Evolutionary conservation across 2,113 vertebrate genomes (phyloP).

Genomic region (Petromus typicus): DNA sequence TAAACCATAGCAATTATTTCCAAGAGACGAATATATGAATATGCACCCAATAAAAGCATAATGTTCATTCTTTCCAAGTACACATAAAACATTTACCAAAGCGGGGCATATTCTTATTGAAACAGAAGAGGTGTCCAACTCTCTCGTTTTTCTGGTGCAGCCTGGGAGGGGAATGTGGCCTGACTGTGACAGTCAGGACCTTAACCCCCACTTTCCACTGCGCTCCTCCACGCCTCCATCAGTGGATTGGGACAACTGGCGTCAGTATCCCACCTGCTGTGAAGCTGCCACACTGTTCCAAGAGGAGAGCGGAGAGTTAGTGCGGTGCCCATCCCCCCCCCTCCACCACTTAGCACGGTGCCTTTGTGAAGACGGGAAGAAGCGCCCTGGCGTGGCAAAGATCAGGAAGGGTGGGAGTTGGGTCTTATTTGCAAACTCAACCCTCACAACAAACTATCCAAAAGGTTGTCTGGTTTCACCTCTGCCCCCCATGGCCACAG

Average conservation of each 20-base stretch:
- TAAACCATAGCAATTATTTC: neutral
- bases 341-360: neutral
- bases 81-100: neutral
- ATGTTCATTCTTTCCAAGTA: neutral
- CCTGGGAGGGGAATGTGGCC: neutral
- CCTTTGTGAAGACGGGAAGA: too few relatives aligned
- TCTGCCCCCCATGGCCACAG: neutral
- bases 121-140: neutral
- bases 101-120: neutral
- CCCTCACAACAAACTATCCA: neutral
- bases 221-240: too few relatives aligned
- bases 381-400: neutral
- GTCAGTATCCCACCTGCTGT: neutral
- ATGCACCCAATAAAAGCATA: neutral
- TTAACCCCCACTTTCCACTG: neutral
- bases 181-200: neutral
- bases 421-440: neutral
- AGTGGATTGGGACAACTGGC: neutral
- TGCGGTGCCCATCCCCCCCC: neutral
- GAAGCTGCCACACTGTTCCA: neutral
- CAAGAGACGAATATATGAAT: neutral
- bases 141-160: neutral
- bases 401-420: neutral
- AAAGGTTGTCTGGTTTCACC: neutral
- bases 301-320: neutral